Percentiles rank a stretch among this genome's conserved stretches.
phyloP scores from a whole-genome alignment of 2,888 invertebrate genomes.

The Melanostoma mellinum region DNA sequence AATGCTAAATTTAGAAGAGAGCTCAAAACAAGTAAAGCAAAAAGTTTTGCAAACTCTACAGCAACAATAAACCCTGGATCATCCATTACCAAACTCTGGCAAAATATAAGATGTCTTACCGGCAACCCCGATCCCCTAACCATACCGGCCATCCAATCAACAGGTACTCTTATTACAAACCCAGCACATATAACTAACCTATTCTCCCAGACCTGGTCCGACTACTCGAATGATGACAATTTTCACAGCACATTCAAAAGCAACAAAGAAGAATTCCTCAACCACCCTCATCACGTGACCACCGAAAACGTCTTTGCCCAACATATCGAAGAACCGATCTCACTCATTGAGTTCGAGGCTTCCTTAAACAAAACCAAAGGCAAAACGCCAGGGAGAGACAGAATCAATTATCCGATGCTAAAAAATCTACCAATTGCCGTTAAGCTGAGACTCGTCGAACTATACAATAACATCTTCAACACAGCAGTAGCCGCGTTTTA shows the following conservation, averaged over 20 bases:
- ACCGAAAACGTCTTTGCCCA: no score
- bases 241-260: no score
- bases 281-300: no score
- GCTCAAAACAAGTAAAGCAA: neutral
- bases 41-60: conserved; percentile 7
- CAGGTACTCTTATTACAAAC: neutral
- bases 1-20: conserved; percentile 8
- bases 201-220: neutral
- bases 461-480: no score
- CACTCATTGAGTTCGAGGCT: neutral
- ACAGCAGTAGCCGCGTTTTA: no score
- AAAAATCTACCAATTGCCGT: no score
- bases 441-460: no score
- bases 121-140: neutral
- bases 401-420: no score
- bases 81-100: conserved; percentile 9
- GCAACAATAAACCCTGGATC: conserved; percentile 9
- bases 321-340: neutral
- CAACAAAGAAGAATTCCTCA: no score
- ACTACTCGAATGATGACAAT: no score
- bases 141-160: neutral
- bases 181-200: conserved; percentile 1
- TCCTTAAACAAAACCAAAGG: no score
- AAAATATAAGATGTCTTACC: conserved; percentile 12
- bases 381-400: no score